These are phyloP conservation scores for Catostomus latipinnis DNA, from an alignment of 2,797 vertebrate species.

Conservation along the genomic window DNA sequence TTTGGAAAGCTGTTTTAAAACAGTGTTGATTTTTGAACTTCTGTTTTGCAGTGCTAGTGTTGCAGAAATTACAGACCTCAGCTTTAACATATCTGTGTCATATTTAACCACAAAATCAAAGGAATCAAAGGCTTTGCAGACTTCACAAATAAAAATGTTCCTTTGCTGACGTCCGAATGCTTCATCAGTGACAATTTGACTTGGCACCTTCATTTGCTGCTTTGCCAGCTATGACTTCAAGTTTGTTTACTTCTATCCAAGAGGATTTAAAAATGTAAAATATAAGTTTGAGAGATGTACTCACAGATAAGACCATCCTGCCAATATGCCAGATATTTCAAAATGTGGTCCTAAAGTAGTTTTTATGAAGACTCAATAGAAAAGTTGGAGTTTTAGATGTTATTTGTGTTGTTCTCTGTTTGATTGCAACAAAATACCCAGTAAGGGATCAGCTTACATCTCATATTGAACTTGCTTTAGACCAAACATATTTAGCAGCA, in stretches of 20 bases:
- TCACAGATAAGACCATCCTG: not conserved
- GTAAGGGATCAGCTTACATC: not conserved
- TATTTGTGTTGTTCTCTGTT: not conserved
- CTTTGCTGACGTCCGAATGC: too few species aligned
- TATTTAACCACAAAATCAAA: too few species aligned
- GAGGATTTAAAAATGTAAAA: too few species aligned
- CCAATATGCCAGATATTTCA: not conserved
- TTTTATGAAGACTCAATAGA: not conserved
- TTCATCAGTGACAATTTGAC: not conserved
- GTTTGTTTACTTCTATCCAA: not conserved
- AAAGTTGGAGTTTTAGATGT: not conserved
- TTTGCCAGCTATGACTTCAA: not conserved
- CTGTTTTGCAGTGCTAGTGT: too few species aligned
- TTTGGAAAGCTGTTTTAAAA: too few species aligned
- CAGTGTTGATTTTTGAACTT: too few species aligned
- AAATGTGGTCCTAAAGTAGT: not conserved
- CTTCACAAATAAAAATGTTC: not conserved
- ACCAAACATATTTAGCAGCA: slow-evolving; percentile 2
- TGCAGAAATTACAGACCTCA: too few species aligned
- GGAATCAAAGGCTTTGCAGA: not conserved
- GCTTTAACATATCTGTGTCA: too few species aligned
- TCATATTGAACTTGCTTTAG: not conserved
- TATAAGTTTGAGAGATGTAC: not conserved
- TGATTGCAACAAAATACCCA: not conserved
- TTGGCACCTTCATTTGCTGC: not conserved